Conservation (phyloP, 2,113 vertebrate species). For the Australoheros scitulus region DNA sequence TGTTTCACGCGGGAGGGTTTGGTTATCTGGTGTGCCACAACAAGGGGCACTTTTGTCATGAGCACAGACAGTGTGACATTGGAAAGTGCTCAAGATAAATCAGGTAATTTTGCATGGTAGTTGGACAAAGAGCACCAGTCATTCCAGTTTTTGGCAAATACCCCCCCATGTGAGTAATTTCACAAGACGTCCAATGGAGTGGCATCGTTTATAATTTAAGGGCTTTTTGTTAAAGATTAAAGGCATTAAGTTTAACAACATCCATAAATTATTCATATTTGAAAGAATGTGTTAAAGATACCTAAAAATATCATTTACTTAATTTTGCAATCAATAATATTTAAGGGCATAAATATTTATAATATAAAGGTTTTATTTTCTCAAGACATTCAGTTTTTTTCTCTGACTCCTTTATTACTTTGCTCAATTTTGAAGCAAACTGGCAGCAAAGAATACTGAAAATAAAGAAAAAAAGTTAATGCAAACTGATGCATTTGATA, state of each 20-base stretch:
- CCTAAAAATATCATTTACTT: slow-evolving; percentile 10
- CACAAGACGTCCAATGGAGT: slow-evolving; percentile 55
- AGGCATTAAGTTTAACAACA: slow-evolving; percentile 63
- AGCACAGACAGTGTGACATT: slow-evolving; percentile 75
- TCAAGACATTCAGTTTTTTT: neutral
- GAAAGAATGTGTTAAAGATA: slow-evolving; percentile 30
- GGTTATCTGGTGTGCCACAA: slow-evolving; percentile 67
- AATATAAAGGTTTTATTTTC: neutral
- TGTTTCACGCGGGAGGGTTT: slow-evolving; percentile 58
- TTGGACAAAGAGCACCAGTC: slow-evolving; percentile 70
- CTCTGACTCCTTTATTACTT: neutral
- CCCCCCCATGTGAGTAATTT: slow-evolving; percentile 59
- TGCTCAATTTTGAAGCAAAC: neutral
- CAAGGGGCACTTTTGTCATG: slow-evolving; percentile 77
- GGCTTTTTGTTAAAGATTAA: slow-evolving; percentile 63
- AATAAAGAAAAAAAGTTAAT: neutral
- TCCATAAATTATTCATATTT: slow-evolving; percentile 73
- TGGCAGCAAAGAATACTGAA: neutral
- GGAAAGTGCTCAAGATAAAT: slow-evolving; percentile 67
- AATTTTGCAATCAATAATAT: neutral
- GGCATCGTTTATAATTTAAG: slow-evolving; percentile 49
- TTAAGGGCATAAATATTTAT: neutral
- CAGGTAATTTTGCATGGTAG: slow-evolving; percentile 78
- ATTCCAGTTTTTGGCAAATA: slow-evolving; percentile 64
- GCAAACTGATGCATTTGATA: neutral